These are phyloP conservation scores for Mya arenaria DNA, from an alignment of 1,140 invertebrate genomes.

Conservation along the genomic window DNA sequence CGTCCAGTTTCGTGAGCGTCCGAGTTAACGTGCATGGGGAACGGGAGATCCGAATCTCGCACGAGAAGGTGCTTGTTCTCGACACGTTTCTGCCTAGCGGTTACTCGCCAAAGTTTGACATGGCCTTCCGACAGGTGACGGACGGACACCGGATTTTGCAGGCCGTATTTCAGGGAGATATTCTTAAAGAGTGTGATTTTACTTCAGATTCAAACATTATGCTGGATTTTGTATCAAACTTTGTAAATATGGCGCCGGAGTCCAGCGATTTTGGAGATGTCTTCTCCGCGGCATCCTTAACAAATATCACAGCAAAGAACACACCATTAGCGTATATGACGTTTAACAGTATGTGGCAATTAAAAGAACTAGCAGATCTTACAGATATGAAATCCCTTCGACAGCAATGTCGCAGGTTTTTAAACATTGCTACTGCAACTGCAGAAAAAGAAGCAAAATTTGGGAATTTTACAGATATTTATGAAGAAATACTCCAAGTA, in stretches of 20 bases:
- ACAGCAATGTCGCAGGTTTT: conserved; percentile 36
- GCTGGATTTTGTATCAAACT: conserved; percentile 52
- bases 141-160: conserved; percentile 53
- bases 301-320: background rate
- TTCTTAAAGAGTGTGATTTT: conserved; percentile 52
- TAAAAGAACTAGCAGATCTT: conserved; percentile 17
- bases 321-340: conserved; percentile 18
- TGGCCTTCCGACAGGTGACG: conserved; percentile 51
- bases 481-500: conserved; percentile 31
- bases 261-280: conserved; percentile 38
- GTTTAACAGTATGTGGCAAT: background rate
- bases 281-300: background rate
- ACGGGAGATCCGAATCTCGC: conserved; percentile 55
- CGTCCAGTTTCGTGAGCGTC: conserved; percentile 52
- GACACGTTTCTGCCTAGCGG: conserved; percentile 43
- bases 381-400: conserved; percentile 4
- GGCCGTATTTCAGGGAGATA: conserved; percentile 46
- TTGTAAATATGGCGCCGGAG: background rate
- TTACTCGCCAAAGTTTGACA: conserved; percentile 7
- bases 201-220: conserved; percentile 45
- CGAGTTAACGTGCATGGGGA: conserved; percentile 38
- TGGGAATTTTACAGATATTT: conserved; percentile 43
- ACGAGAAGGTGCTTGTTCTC: conserved; percentile 30
- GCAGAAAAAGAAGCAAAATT: conserved; percentile 19
- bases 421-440: background rate